These are phyloP conservation scores for Aphaenogaster rudis DNA, from an alignment of 1,140 invertebrate species.

Conservation along the genomic window DNA sequence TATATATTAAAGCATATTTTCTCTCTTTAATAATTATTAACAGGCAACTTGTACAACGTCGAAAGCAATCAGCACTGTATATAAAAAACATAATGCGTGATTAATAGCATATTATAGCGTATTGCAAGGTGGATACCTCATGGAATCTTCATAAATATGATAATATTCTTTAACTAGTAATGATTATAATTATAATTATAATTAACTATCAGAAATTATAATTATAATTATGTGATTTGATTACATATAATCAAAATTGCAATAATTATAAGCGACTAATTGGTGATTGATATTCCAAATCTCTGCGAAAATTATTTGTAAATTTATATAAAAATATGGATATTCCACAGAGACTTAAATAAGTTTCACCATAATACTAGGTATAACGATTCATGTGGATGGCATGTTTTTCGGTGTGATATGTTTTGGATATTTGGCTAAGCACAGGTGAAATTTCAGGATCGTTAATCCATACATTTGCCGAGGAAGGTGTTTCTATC, in stretches of 20 bases:
- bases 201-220: conserved; percentile 28
- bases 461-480: conserved; percentile 89
- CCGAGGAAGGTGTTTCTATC: conserved; percentile 88
- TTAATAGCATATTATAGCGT: not conserved
- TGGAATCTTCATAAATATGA: not conserved
- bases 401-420: conserved; percentile 89
- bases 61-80: conserved; percentile 2
- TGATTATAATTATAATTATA: conserved; percentile 31
- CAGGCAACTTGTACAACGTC: conserved; percentile 12
- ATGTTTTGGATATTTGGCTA: conserved; percentile 89
- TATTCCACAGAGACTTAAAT: conserved; percentile 33
- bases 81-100: not conserved
- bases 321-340: conserved; percentile 63
- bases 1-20: conserved; percentile 32
- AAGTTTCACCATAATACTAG: conserved; percentile 16
- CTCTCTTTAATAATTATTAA: conserved; percentile 17
- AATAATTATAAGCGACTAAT: conserved; percentile 12
- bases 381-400: conserved; percentile 82
- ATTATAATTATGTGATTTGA: conserved; percentile 17
- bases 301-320: conserved; percentile 46
- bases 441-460: conserved; percentile 89
- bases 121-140: not conserved
- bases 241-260: not conserved
- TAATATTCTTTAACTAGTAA: not conserved
- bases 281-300: not conserved